These are phyloP conservation scores for Leptura quadrifasciata DNA, from an alignment of 2,888 invertebrate genomes.

Conservation along the genomic window DNA sequence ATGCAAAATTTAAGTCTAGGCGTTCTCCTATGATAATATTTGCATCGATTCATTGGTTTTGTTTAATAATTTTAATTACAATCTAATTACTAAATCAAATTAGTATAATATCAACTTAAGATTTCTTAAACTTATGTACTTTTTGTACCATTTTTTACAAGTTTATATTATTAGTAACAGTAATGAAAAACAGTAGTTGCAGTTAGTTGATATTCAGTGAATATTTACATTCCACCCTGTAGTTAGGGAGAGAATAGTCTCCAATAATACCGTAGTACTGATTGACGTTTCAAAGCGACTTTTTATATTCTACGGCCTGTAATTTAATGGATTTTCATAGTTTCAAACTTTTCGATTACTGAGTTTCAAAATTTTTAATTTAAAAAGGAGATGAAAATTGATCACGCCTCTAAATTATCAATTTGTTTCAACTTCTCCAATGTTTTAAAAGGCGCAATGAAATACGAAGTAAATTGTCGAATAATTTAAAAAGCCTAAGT, in stretches of 20 bases:
- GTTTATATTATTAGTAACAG: too few relatives aligned
- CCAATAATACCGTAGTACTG: background rate
- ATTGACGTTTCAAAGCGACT: constrained; percentile 11
- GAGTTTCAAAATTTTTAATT: constrained; percentile 18
- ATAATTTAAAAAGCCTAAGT: background rate
- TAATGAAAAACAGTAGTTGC: too few relatives aligned
- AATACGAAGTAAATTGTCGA: background rate
- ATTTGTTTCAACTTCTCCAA: background rate
- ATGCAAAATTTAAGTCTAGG: too few relatives aligned
- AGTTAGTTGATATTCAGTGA: too few relatives aligned
- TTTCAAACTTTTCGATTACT: constrained; percentile 22
- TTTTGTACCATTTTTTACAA: too few relatives aligned
- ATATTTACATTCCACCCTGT: background rate
- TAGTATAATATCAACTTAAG: too few relatives aligned
- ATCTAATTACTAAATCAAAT: too few relatives aligned
- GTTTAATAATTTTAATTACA: too few relatives aligned
- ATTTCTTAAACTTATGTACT: too few relatives aligned
- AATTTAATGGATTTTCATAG: constrained; percentile 29
- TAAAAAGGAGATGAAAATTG: constrained; percentile 5
- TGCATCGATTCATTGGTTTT: too few relatives aligned
- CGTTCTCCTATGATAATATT: too few relatives aligned
- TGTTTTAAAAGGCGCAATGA: background rate
- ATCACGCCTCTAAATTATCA: constrained; percentile 2
- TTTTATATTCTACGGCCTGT: constrained; percentile 1
- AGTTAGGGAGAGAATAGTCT: background rate